Percentiles rank a stretch among this genome's conserved stretches.
Conservation (phyloP, 2,113 vertebrate species). For the Anolis sagrei region DNA sequence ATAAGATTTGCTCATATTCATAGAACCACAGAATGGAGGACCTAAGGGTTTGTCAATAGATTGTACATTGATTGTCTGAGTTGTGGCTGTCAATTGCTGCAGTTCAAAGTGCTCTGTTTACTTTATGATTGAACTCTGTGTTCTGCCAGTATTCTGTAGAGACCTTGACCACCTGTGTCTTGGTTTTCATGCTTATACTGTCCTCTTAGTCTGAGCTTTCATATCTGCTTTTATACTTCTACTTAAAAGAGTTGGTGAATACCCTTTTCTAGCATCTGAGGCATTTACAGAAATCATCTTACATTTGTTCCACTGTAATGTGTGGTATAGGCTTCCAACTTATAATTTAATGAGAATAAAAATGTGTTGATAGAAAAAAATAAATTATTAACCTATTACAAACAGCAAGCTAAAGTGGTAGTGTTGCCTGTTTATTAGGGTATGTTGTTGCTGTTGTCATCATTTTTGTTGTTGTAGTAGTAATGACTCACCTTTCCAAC, state of each 20-base stretch:
- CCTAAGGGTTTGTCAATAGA: not conserved
- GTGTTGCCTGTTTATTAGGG: constrained; percentile 35
- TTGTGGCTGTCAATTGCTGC: not conserved
- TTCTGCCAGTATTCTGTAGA: not conserved
- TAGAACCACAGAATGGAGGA: not conserved
- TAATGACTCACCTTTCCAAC: constrained; percentile 32
- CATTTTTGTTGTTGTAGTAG: constrained; percentile 29
- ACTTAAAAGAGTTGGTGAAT: constrained; percentile 64
- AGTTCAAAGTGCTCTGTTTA: not conserved
- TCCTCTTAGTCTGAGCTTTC: constrained; percentile 51
- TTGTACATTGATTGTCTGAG: constrained; percentile 7
- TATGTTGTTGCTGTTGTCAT: constrained; percentile 37
- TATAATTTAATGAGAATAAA: constrained; percentile 57
- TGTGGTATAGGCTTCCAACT: constrained; percentile 30
- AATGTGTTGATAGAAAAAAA: constrained; percentile 55
- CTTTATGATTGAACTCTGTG: constrained; percentile 14
- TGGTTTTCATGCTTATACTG: not conserved
- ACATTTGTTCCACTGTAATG: constrained; percentile 48
- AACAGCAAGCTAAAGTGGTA: constrained; percentile 19
- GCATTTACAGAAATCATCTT: constrained; percentile 58
- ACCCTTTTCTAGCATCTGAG: constrained; percentile 51
- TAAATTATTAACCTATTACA: constrained; percentile 63
- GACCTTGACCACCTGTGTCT: not conserved
- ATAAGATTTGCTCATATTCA: not conserved
- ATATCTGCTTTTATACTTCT: constrained; percentile 64